phyloP scores from a whole-genome alignment of 2,797 vertebrate species.

The Acomys russatus region DNA sequence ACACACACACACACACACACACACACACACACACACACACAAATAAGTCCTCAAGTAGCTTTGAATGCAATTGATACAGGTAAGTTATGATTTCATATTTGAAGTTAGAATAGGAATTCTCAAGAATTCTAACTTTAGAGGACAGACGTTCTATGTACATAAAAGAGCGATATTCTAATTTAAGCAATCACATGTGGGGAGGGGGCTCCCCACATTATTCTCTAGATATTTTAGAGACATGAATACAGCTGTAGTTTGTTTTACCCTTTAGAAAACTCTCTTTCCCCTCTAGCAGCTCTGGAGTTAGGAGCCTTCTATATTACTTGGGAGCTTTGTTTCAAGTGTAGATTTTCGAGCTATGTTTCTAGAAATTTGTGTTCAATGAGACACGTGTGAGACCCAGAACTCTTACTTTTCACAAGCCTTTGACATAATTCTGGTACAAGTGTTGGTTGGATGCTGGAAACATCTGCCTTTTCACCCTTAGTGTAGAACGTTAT shows the following conservation, averaged over 20 bases:
- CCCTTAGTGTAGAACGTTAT: accelerated
- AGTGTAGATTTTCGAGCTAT: background rate
- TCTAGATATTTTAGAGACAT: slow-evolving; percentile 26
- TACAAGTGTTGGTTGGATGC: background rate
- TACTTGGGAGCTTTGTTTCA: background rate
- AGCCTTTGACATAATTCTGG: background rate
- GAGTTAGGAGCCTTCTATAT: background rate
- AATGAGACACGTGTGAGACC: background rate
- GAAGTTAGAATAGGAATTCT: background rate
- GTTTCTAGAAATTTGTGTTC: background rate
- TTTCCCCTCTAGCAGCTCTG: background rate
- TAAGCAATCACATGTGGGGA: background rate
- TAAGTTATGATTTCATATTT: background rate
- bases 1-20: background rate
- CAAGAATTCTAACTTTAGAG: slow-evolving; percentile 36
- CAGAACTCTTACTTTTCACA: background rate
- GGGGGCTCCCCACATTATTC: background rate
- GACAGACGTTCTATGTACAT: background rate
- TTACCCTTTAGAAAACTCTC: background rate
- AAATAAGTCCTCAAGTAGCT: background rate
- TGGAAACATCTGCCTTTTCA: background rate
- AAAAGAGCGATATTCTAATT: background rate
- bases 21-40: background rate
- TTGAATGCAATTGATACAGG: slow-evolving; percentile 9
- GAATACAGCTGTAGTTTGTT: background rate